Percentiles rank a stretch among this genome's conserved stretches.
Evolutionary conservation across 64 coral and sea anemone genomes (phyloP).

Genomic region (Montipora cactus): DNA sequence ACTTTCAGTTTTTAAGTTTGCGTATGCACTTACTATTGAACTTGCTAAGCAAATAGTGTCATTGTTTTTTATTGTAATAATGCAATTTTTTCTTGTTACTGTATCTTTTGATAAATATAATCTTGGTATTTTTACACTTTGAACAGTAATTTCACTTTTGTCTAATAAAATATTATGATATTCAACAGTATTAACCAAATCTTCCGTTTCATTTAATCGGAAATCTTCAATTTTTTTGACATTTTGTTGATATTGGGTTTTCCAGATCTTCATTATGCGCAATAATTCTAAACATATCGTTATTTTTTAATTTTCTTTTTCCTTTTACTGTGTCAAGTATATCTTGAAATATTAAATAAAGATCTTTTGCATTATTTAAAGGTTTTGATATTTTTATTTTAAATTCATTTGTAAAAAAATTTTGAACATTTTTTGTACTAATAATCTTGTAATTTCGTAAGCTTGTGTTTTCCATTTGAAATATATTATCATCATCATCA

Average conservation of each 20-base stretch:
- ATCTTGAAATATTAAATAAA: slow-evolving; percentile 28
- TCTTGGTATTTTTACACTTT: slow-evolving; percentile 50
- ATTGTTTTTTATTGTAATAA: slow-evolving; percentile 43
- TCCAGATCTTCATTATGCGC: slow-evolving; percentile 27
- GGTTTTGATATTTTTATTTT: slow-evolving; percentile 49
- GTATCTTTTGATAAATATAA: slow-evolving; percentile 66
- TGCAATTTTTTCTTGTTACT: slow-evolving; percentile 24
- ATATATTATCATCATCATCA: too few species aligned
- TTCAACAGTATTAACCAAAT: slow-evolving; percentile 46
- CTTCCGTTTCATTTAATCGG: slow-evolving; percentile 9
- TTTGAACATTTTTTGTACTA: slow-evolving; percentile 8
- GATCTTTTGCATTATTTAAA: slow-evolving; percentile 47
- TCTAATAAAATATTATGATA: slow-evolving; percentile 25
- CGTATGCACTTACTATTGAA: too few species aligned
- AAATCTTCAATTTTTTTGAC: slow-evolving; percentile 11
- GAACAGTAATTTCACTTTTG: slow-evolving; percentile 34
- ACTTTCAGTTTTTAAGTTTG: too few species aligned
- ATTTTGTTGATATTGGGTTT: slow-evolving; percentile 38
- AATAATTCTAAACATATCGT: slow-evolving; percentile 41
- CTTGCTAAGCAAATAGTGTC: slow-evolving; percentile 39
- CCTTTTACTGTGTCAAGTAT: slow-evolving; percentile 18
- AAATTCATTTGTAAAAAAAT: slow-evolving; percentile 57
- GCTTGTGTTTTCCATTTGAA: too few species aligned
- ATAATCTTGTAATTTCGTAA: not conserved
- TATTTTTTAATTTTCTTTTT: slow-evolving; percentile 36